phyloP scores from a whole-genome alignment of 1,140 invertebrate species.

The Calliopsis andreniformis region DNA sequence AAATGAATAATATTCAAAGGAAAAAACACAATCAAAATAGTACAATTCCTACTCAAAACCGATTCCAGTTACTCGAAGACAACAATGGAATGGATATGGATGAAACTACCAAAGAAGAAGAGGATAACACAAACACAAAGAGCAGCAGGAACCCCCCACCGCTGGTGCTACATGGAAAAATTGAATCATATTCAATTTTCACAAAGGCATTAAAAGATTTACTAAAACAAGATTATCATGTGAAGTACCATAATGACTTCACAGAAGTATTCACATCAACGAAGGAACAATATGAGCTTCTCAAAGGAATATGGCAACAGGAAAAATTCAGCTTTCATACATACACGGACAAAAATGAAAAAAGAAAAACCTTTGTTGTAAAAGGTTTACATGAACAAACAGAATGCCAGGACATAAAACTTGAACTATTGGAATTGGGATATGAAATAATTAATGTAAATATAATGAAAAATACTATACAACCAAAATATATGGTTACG shows the following conservation, averaged over 20 bases:
- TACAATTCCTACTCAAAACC: too few relatives aligned
- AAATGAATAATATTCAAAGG: too few relatives aligned
- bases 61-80: too few relatives aligned
- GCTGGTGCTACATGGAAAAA: not conserved
- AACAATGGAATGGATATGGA: too few relatives aligned
- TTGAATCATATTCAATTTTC: not conserved
- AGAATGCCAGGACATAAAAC: not conserved
- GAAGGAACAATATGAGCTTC: not conserved
- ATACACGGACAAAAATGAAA: not conserved
- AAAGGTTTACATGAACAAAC: conserved; percentile 37
- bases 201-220: not conserved
- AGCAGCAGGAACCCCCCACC: not conserved
- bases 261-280: not conserved
- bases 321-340: not conserved
- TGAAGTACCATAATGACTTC: not conserved
- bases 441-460: conserved; percentile 3
- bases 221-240: not conserved
- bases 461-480: conserved; percentile 45
- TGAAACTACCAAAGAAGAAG: too few relatives aligned
- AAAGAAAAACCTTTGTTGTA: not conserved
- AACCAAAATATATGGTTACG: conserved; percentile 46
- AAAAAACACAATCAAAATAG: too few relatives aligned
- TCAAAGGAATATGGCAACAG: not conserved
- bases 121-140: not conserved
- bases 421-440: conserved; percentile 26